Evolutionary conservation across 2,888 invertebrate species (phyloP).

Genomic region (Alcis repandata): DNA sequence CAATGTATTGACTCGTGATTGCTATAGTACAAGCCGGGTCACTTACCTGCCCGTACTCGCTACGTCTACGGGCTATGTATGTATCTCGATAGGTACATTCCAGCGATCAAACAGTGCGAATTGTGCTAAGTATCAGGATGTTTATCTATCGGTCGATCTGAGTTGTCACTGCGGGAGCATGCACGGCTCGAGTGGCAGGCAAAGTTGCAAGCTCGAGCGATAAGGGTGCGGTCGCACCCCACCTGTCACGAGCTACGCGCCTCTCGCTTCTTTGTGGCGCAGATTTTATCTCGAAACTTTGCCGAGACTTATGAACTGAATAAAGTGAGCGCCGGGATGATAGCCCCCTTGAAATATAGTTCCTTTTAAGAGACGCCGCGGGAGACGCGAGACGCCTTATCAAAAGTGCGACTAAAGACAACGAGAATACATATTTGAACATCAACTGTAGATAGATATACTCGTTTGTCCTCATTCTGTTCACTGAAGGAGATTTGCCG

Average conservation of each 20-base stretch:
- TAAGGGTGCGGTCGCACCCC: constrained; percentile 59
- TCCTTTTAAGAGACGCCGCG: constrained; percentile 50
- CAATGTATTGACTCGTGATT: constrained; percentile 47
- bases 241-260: constrained; percentile 62
- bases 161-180: constrained; percentile 46
- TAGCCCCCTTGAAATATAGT: constrained; percentile 57
- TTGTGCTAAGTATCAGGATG: constrained; percentile 17
- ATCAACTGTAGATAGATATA: constrained; percentile 16
- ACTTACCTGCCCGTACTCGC: constrained; percentile 31
- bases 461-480: constrained; percentile 27
- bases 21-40: constrained; percentile 37
- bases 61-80: not conserved
- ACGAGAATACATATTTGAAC: constrained; percentile 41
- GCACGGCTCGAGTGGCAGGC: constrained; percentile 52
- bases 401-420: constrained; percentile 51
- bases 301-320: constrained; percentile 65
- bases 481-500: constrained; percentile 28
- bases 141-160: constrained; percentile 50
- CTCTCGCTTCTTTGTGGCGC: constrained; percentile 62
- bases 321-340: constrained; percentile 58
- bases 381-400: constrained; percentile 55
- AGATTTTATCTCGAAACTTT: constrained; percentile 74
- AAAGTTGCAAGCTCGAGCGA: constrained; percentile 57
- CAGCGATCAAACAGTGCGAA: constrained; percentile 11
- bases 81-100: constrained; percentile 15